Evolutionary conservation across 2,888 invertebrate species (phyloP).

Genomic region (Cosmorhoe ocellata): DNA sequence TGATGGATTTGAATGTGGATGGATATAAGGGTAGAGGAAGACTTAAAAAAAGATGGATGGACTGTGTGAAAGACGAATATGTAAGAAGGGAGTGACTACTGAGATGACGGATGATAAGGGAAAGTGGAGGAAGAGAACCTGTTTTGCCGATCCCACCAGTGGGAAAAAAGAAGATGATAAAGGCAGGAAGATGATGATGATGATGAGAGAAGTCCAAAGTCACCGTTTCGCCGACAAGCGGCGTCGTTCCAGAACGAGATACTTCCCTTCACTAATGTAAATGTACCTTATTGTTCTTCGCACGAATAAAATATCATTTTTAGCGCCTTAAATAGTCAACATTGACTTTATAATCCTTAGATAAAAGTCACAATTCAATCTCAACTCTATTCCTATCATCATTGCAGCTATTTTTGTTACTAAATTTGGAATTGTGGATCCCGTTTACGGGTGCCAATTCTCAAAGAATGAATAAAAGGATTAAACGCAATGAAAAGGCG

Average conservation of each 20-base stretch:
- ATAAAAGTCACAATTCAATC: neutral
- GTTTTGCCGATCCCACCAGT: too few species aligned
- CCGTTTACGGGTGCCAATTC: constrained; percentile 37
- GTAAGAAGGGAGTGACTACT: too few species aligned
- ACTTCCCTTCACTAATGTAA: constrained; percentile 61
- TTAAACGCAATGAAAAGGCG: constrained; percentile 65
- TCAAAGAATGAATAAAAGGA: constrained; percentile 60
- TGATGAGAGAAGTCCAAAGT: constrained; percentile 23
- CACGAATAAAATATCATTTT: constrained; percentile 60
- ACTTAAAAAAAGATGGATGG: too few species aligned
- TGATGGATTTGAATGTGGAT: too few species aligned
- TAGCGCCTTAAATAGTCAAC: constrained; percentile 51
- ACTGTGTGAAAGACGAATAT: too few species aligned
- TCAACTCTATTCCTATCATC: neutral
- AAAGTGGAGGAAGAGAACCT: too few species aligned
- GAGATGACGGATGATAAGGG: too few species aligned
- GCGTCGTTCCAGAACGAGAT: constrained; percentile 43
- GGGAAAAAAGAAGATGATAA: too few species aligned
- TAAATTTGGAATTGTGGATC: constrained; percentile 28
- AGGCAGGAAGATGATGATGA: too few species aligned
- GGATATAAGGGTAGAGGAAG: too few species aligned
- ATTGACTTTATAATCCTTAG: constrained; percentile 59
- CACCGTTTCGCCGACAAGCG: constrained; percentile 6
- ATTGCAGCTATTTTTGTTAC: neutral
- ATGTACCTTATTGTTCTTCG: constrained; percentile 64